These are phyloP conservation scores for Brotula barbata DNA, from an alignment of 2,797 vertebrate genomes.

Conservation along the genomic window DNA sequence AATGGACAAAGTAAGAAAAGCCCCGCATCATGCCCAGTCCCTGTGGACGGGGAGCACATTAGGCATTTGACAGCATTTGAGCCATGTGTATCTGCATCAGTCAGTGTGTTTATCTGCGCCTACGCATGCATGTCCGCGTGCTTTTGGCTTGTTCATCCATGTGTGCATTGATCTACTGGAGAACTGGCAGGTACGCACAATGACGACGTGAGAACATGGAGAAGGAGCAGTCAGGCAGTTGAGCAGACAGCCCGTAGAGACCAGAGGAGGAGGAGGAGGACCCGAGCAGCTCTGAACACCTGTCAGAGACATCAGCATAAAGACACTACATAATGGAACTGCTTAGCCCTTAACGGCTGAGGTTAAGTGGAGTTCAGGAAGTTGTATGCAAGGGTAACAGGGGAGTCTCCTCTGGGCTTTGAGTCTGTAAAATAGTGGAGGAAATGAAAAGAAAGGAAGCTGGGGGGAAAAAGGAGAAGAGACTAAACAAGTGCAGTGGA, in stretches of 20 bases:
- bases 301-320: conserved; percentile 40
- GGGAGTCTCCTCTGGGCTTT: conserved; percentile 37
- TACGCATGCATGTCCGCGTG: conserved; percentile 33
- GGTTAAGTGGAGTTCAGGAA: conserved; percentile 67
- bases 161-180: conserved; percentile 41
- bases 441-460: conserved; percentile 15
- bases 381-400: conserved; percentile 39
- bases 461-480: conserved; percentile 21
- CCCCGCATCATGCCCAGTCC: conserved; percentile 52
- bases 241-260: conserved; percentile 41
- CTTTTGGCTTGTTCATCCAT: conserved; percentile 27
- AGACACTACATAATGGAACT: conserved; percentile 42
- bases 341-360: conserved; percentile 57
- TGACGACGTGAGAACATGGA: conserved; percentile 1
- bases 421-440: conserved; percentile 28
- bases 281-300: conserved; percentile 36
- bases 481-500: conserved; percentile 35
- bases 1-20: conserved; percentile 49
- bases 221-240: conserved; percentile 32
- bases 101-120: conserved; percentile 9
- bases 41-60: conserved; percentile 55
- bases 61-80: conserved; percentile 54
- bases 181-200: conserved; percentile 24
- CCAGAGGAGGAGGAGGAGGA: conserved; percentile 49
- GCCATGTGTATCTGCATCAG: conserved; percentile 52